Evolutionary conservation across 2,797 vertebrate species (phyloP).

Genomic region (Eleutherodactylus coqui): DNA sequence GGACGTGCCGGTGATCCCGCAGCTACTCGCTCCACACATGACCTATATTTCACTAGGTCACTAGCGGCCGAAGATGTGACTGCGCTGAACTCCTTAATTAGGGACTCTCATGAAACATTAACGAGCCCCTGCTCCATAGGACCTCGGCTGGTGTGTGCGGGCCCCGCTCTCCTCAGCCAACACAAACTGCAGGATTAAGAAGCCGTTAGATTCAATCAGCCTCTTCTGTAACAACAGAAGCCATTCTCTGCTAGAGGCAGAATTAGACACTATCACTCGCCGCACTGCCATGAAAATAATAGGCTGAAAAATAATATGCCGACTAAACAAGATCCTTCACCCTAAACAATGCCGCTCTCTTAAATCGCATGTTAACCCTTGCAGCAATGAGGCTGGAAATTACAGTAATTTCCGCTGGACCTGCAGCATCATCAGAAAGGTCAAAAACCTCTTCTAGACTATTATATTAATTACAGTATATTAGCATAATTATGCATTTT

Average conservation of each 20-base stretch:
- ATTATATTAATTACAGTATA: background rate
- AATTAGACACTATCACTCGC: slow-evolving; percentile 20
- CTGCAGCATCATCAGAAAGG: background rate
- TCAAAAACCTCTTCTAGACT: background rate
- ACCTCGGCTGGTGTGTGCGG: slow-evolving; percentile 35
- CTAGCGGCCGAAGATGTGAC: slow-evolving; percentile 14
- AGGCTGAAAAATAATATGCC: slow-evolving; percentile 24
- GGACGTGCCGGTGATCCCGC: slow-evolving; percentile 15
- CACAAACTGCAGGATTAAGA: slow-evolving; percentile 40
- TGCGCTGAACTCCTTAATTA: slow-evolving; percentile 54
- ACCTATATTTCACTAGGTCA: slow-evolving; percentile 59
- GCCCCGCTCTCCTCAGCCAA: background rate
- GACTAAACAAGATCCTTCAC: slow-evolving; percentile 39
- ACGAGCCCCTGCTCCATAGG: slow-evolving; percentile 46
- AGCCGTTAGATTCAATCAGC: slow-evolving; percentile 27
- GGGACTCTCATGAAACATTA: slow-evolving; percentile 57
- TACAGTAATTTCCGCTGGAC: too few relatives aligned
- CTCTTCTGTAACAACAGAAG: slow-evolving; percentile 32
- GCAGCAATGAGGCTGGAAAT: background rate
- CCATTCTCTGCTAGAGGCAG: slow-evolving; percentile 38
- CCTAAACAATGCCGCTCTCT: slow-evolving; percentile 19
- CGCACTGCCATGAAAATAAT: slow-evolving; percentile 28
- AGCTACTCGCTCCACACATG: slow-evolving; percentile 25
- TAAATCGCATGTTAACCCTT: background rate
- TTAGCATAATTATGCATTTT: background rate